Base-by-base conservation (phyloP, 1,140 invertebrate species). In the Neodiprion lecontei region DNA sequence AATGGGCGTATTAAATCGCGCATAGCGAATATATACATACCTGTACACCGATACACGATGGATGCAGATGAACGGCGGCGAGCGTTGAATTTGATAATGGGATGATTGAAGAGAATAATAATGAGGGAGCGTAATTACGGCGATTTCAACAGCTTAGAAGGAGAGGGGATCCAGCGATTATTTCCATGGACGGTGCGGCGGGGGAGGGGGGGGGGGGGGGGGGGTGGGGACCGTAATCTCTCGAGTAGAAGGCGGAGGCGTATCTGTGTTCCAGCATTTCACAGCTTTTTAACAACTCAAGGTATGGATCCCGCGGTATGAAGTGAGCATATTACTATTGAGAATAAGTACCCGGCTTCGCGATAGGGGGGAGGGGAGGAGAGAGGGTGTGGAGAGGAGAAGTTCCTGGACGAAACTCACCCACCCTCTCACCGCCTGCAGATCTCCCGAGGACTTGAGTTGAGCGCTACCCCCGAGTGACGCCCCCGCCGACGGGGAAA, bases 281-380 rank as follows among this genome's bases (percentile, higher is more conserved):
- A 40, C 28, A 40, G 28, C 28, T 40, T 40, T 40, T 40, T 40
- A 40, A 40, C 28, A 40, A 40, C 28, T 40, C 28, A 78, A 78
- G 77, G 74, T 70, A 78, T 74, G 79, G 75, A 85, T 61, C 11
- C 53, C 53, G 8, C n/a, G 82, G 83, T 86, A 87, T 87, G 85
- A 88, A 88, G 87, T 88, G 87, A 88, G 87, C 87, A 86, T 88
- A 88, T 88, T 88, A 88, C 87, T 87, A 88, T 87, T 87, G 87
- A 88, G 85, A 87, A 88, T 86, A 88, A 88, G 87, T 87, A 88
- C 86, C 86, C 85, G 84, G 85, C 84, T 88, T 88, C 86, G 86
- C 85, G 86, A 87, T 85, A 79, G 79, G 78, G 77, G 72, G 70
- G 72, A 23, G 70, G 14, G 65, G 73, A 73, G 67, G 76, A 67